Evolutionary conservation across 2,797 vertebrate genomes (phyloP), one percentile per base, ranked within the genome.

Genomic region (Erithacus rubecula): DNA sequence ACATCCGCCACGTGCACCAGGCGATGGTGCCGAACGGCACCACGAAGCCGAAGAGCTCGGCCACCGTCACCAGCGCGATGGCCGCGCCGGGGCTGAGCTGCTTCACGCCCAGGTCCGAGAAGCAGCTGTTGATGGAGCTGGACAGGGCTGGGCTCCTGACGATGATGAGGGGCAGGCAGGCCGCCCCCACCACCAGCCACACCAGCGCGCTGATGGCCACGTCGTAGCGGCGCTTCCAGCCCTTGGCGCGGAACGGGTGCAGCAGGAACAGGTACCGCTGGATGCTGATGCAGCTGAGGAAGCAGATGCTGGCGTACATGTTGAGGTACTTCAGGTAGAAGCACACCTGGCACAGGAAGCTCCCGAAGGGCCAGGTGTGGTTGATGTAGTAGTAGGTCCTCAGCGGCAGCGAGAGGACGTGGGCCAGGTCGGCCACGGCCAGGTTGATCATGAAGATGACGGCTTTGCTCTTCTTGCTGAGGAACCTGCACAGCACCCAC

Each of bases 321-420:
- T 99, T 99, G 80, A 99, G 98, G 62, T 98, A 99, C 72, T 99
- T 99, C 34, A 99, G 97, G 95, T 99, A 99, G 97, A 99, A 99
- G 94, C 99, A 99, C 46, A 99, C 63, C 96, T 98, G 95, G 94
- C 99, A 99, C 27, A 98, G 9, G 17, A 85, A 80, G 5, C 34
- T 96, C n/a, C 98, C 98, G 1, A 99, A 99, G 0, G 98, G 99
- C 99, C 99, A 99, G 3, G 4, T 65, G 51, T 96, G 97, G 26
- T 93, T 98, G 74, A 98, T 96, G 96, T 99, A 99, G 93, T 99
- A 99, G 72, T 98, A 98, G 75, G 98, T 98, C 43, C 99, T 94
- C 8, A 99, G 94, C 1, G 99, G 98, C 96, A 99, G 96, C 44
- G 94, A 91, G 27, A 99, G 97, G 65, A 98, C 98, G 2, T 99